Evolutionary conservation across 1,140 invertebrate genomes (phyloP), one percentile per base, ranked within the genome.

Genomic region (Sogatella furcifera): DNA sequence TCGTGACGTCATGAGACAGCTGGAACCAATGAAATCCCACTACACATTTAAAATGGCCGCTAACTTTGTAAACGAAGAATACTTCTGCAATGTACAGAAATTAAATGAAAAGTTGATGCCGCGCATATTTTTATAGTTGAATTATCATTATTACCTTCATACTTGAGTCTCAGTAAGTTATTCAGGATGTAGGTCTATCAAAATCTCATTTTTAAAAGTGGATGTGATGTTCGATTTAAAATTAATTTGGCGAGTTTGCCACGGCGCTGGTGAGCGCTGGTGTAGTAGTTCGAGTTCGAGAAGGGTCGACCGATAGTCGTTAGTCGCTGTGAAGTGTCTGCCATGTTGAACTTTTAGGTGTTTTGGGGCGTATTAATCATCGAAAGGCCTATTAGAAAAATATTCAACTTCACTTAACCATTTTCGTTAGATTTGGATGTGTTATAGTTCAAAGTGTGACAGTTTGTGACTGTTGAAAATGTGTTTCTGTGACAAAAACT

Each of bases 241-340:
- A 34, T 38, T 41, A 10, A 17, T 42, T 41, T 43, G 1, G 38
- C 15, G 21, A 43, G n/a, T 57, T 10, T 43, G 15, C 49, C 34
- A 41, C 22, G 34, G 59, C 42, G 34, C 13, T 19, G 5, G 15
- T n/a, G 52, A 60, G 59, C 59, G 59, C 59, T 60, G 52, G 24
- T 60, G 59, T 54, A 11, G 59, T 54, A 11, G 59, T 52, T 49
- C 24, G 52, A 54, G 49, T 38, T 34, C 46, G 41, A 49, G 17
- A 15, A 49, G 31, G 59, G 42, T 49, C 52, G 42, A 52, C 59
- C 41, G 59, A 34, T 53, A 54, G 49, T 54, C 59, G 59, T 52
- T 49, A 60, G 59, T 60, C 54, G 59, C 59, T 54, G 59, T 60
- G 59, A 44, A 60, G 59, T 60, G 54, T 55, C 59, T 60, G 59